Conservation (phyloP, 1,140 invertebrate species). For the Geopemphigus sp. region DNA sequence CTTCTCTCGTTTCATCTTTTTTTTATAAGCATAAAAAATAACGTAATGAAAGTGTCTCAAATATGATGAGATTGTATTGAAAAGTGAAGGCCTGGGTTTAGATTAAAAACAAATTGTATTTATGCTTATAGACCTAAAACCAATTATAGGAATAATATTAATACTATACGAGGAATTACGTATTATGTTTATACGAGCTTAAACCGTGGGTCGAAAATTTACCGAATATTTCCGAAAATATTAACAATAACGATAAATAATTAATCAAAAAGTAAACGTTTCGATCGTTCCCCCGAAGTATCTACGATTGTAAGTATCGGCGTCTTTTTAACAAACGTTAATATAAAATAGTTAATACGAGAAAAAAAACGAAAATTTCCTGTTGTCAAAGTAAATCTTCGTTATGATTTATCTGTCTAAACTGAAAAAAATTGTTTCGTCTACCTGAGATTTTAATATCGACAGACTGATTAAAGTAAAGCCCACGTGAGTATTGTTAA, state of each 20-base stretch:
- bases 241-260: too few species aligned
- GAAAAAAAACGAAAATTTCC: neutral
- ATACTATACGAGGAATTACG: neutral
- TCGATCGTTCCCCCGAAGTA: neutral
- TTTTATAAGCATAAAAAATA: neutral
- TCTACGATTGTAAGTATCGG: too few species aligned
- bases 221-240: too few species aligned
- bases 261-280: neutral
- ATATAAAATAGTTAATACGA: neutral
- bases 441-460: conserved; percentile 1
- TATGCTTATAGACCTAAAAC: neutral
- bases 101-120: neutral
- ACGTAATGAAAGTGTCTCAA: neutral
- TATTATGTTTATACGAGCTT: neutral
- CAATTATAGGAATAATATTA: neutral
- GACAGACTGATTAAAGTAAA: neutral
- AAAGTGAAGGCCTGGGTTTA: neutral
- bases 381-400: neutral
- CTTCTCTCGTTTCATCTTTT: neutral
- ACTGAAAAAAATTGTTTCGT: too few species aligned
- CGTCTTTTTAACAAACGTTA: too few species aligned
- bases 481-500: neutral
- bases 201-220: neutral
- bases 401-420: neutral
- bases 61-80: neutral